phyloP scores from a whole-genome alignment of 2,888 invertebrate species.

The Leptinotarsa haldemani region DNA sequence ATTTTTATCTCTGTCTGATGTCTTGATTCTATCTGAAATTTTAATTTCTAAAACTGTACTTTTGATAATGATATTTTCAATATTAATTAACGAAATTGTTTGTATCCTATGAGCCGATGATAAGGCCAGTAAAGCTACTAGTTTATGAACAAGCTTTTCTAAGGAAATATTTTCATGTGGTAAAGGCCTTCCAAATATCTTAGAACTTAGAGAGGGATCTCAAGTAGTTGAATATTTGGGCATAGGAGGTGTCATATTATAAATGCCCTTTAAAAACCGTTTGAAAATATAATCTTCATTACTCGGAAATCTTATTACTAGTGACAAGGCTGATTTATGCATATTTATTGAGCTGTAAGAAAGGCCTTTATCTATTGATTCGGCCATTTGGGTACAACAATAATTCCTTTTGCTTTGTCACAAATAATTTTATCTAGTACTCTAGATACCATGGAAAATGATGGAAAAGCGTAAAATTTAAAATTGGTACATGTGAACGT shows the following conservation, averaged over 20 bases:
- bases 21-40: too few species aligned
- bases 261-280: not conserved
- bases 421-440: too few species aligned
- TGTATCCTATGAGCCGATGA: not conserved
- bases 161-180: not conserved
- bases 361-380: not conserved
- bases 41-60: too few species aligned
- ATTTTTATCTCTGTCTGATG: too few species aligned
- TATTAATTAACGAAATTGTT: too few species aligned
- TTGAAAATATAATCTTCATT: not conserved
- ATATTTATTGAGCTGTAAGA: slow-evolving; percentile 46
- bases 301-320: slow-evolving; percentile 30
- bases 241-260: not conserved
- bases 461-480: too few species aligned
- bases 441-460: too few species aligned
- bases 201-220: not conserved
- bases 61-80: too few species aligned
- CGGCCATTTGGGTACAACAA: too few species aligned
- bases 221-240: not conserved
- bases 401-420: too few species aligned
- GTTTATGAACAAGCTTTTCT: slow-evolving; percentile 18
- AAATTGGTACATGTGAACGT: too few species aligned
- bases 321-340: slow-evolving; percentile 45
- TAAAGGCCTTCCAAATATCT: not conserved
- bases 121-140: slow-evolving; percentile 1